Evolutionary conservation across 2,888 invertebrate species (phyloP).

Genomic region (Fragum whitleyi): DNA sequence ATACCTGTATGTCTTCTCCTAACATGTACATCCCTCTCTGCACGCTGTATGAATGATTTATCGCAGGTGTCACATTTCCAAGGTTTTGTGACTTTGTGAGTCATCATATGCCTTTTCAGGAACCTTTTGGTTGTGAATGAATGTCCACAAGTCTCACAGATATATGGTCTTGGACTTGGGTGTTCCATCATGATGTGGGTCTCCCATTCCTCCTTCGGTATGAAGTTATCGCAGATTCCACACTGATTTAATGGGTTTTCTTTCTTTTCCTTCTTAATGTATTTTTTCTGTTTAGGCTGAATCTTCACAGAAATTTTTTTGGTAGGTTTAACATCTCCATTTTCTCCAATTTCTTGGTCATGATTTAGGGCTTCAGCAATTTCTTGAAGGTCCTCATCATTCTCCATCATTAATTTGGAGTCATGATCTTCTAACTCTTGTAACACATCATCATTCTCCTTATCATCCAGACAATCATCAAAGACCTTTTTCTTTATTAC

Average conservation of each 20-base stretch:
- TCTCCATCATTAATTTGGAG: background rate
- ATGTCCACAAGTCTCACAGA: constrained; percentile 63
- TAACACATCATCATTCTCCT: background rate
- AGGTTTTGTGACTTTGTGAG: constrained; percentile 57
- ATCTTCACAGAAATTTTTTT: background rate
- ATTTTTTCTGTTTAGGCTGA: background rate
- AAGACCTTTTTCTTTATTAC: background rate
- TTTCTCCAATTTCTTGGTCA: background rate
- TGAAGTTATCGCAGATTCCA: constrained; percentile 38
- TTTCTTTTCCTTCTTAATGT: background rate
- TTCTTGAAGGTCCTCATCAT: background rate
- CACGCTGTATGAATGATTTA: constrained; percentile 51
- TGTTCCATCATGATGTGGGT: constrained; percentile 37
- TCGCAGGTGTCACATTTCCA: constrained; percentile 55
- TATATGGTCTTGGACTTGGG: constrained; percentile 48
- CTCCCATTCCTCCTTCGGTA: constrained; percentile 32
- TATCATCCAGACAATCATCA: background rate
- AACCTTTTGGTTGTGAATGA: constrained; percentile 48
- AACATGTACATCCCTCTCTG: background rate
- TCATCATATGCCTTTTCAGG: constrained; percentile 50
- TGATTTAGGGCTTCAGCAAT: background rate
- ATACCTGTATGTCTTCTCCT: background rate
- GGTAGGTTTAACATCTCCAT: no score
- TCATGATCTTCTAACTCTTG: constrained; percentile 6
- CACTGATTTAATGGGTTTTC: constrained; percentile 27